Percentiles rank a stretch among this genome's conserved stretches.
phyloP scores from a whole-genome alignment of 2,797 vertebrate genomes.

The Mormyrops attenuatus region DNA sequence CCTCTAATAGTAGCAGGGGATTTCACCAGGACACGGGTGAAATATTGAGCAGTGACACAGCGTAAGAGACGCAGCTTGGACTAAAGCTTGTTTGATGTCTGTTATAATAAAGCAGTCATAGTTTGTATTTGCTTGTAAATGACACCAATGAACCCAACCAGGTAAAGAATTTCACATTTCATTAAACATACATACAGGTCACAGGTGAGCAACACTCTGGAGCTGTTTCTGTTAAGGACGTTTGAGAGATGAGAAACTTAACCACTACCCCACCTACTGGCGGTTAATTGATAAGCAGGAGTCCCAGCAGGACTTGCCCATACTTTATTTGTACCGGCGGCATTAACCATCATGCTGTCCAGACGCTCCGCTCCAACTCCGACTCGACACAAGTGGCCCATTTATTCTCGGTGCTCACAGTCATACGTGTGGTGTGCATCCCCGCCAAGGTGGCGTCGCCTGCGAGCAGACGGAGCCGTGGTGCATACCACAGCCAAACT shows the following conservation, averaged over 20 bases:
- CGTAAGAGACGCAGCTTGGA: neutral
- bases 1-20: neutral
- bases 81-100: neutral
- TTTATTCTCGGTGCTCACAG: neutral
- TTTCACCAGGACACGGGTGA: neutral
- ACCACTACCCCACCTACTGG: neutral
- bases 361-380: neutral
- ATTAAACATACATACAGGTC: neutral
- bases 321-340: neutral
- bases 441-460: neutral
- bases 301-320: neutral
- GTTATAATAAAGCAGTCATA: neutral
- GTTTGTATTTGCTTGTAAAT: neutral
- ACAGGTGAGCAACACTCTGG: neutral
- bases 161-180: neutral
- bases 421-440: neutral
- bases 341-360: neutral
- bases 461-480: neutral
- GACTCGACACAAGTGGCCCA: neutral
- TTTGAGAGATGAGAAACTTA: neutral
- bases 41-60: neutral
- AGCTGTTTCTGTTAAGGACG: neutral
- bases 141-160: neutral
- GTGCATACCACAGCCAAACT: neutral
- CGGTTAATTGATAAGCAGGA: neutral